These are phyloP conservation scores for Drosophila tanythrix DNA, from an alignment of 2,888 invertebrate genomes.

Conservation along the genomic window DNA sequence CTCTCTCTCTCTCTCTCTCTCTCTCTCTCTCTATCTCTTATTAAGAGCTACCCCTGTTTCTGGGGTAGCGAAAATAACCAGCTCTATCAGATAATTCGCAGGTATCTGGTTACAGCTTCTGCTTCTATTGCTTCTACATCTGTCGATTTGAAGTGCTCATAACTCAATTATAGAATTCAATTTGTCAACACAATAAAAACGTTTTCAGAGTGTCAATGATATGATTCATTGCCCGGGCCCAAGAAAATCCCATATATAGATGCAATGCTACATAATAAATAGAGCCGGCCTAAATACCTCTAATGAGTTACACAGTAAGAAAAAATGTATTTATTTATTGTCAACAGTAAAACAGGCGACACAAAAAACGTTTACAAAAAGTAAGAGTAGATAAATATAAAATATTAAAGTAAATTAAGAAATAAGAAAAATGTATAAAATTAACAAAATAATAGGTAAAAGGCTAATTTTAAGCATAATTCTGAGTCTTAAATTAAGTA, in stretches of 20 bases:
- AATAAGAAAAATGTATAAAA: background rate
- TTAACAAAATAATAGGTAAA: background rate
- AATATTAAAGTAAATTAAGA: background rate
- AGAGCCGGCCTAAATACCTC: background rate
- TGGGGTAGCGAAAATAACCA: constrained; percentile 49
- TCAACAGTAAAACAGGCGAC: background rate
- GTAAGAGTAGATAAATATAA: background rate
- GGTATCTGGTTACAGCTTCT: constrained; percentile 70
- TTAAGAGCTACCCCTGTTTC: constrained; percentile 5
- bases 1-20: background rate
- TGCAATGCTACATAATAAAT: background rate
- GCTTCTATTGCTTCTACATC: constrained; percentile 47
- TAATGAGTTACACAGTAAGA: background rate
- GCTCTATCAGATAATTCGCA: constrained; percentile 64
- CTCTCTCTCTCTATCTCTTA: background rate
- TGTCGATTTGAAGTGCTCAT: constrained; percentile 46
- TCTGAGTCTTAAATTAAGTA: background rate
- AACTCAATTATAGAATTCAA: constrained; percentile 60
- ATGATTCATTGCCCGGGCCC: constrained; percentile 21
- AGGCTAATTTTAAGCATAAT: background rate
- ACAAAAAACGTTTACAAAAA: background rate
- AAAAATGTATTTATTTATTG: background rate
- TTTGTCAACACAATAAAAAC: constrained; percentile 48
- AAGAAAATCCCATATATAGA: background rate
- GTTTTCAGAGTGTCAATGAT: constrained; percentile 37